Base-by-base conservation (phyloP, 2,113 vertebrate genomes). In the Rhea americana region DNA sequence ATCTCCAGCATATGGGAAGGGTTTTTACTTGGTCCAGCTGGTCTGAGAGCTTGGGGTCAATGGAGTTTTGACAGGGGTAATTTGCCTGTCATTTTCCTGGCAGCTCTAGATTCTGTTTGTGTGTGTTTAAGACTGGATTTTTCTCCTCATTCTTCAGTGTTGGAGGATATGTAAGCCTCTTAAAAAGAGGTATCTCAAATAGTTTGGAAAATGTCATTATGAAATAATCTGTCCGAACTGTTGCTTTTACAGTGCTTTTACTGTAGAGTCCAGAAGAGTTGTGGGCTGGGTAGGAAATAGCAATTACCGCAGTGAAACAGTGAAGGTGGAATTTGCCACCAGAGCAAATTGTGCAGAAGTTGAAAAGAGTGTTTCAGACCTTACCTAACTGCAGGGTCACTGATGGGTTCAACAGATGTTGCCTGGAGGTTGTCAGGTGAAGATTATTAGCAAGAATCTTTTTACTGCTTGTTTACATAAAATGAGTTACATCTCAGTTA, bases 11-110 rank as follows among this genome's bases (percentile, higher is more conserved):
- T 59, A 24, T 32, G 41, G 56, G 89, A 83, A 63, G 81, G 76
- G 85, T 70, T 93, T 74, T 77, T 86, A 59, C 37, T 58, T 45
- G 17, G 39, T 20, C n/a, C 55, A 70, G 80, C 96, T 97, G 82
- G 26, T 92, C 56, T 58, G 15, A 1, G 2, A 85, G 62, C 50
- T 76, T 72, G 81, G 74, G 89, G 73, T 77, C 68, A 3, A 50
- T 93, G 91, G 85, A 79, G 76, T 87, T 94, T 75, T 89, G 82
- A 83, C 86, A 83, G 74, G 87, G 66, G 85, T 94, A 93, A 92
- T 67, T 97, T 93, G 87, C 80, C 82, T 85, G 88, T 93, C 89
- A 80, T 81, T 94, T 67, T 89, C 81, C 66, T 91, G 74, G 89
- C 75, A 88, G 80, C 76, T 85, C 88, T 25, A 18, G n/a, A 6